Conservation (phyloP, 1,140 invertebrate species). For the Drosophila sproati region DNA sequence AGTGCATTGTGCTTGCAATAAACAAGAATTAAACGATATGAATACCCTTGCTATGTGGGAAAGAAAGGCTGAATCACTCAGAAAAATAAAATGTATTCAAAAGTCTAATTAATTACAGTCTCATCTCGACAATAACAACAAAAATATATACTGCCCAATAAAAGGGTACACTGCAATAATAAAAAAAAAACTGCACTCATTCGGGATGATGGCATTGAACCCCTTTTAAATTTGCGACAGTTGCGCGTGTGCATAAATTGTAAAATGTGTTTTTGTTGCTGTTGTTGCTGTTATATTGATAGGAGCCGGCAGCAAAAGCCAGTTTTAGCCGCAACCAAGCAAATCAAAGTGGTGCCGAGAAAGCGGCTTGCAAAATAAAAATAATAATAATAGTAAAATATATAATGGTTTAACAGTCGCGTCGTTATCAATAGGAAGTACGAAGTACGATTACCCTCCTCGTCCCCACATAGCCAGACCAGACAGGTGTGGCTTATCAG, state of each 20-base stretch:
- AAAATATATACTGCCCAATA: too few relatives aligned
- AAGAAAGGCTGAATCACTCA: too few relatives aligned
- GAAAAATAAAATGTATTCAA: too few relatives aligned
- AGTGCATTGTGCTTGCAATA: slow-evolving; percentile 65
- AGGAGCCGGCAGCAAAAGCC: slow-evolving; percentile 43
- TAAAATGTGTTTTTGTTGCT: neutral
- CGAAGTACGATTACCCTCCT: neutral
- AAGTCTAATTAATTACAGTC: neutral
- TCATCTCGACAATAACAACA: too few relatives aligned
- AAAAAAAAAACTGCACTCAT: slow-evolving; percentile 44
- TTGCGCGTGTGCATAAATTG: slow-evolving; percentile 45
- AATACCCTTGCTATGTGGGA: neutral
- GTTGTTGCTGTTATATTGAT: slow-evolving; percentile 32
- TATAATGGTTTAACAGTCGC: neutral
- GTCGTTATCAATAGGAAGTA: slow-evolving; percentile 19
- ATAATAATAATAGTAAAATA: neutral
- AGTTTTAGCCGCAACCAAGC: slow-evolving; percentile 30
- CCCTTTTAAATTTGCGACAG: slow-evolving; percentile 36
- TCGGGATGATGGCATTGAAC: slow-evolving; percentile 50
- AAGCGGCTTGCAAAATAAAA: slow-evolving; percentile 31
- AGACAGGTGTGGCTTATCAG: slow-evolving; percentile 9
- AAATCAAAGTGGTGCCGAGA: slow-evolving; percentile 19
- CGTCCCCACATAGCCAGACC: too few relatives aligned
- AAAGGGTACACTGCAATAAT: neutral
- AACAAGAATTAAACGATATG: slow-evolving; percentile 10